Evolutionary conservation across 2,113 vertebrate genomes (phyloP), one percentile per base, ranked within the genome.

Genomic region (Marcusenius ussheri): DNA sequence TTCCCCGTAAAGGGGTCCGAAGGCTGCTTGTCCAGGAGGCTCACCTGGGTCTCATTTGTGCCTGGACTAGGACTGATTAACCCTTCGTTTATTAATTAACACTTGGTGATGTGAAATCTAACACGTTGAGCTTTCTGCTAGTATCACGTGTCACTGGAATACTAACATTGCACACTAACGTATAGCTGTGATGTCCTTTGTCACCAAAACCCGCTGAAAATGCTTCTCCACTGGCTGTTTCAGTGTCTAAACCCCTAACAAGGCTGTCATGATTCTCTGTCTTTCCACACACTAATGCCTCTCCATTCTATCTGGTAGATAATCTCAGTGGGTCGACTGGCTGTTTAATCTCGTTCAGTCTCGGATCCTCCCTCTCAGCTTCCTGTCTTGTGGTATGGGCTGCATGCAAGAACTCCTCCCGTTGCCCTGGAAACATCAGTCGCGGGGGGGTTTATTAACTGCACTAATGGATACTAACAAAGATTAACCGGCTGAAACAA

Each of bases 381-480:
- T 84, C 45, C 46, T 89, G 77, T 90, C 51, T 86, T 90, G 80
- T 85, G 24, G 15, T 47, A 56, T 47, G 27, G 62, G 74, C 74
- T 90, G 89, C 89, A 90, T 90, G 89, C 21, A n/a, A 27, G 89
- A 77, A 35, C 80, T 83, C 31, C 27, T 46, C 50, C 35, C 21
- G 39, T 84, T 42, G 89, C 50, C 56, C 42, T 86, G 89, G 53
- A 31, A 90, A 84, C 89, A n/a, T 89, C 74, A 84, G 31, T 24
- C 56, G 19, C 31, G 10, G n/a, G 80, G 51, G 77, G 51, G 39
- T 66, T 66, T 35, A 42, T 53, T 62, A 85, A 90, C 31, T 45
- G 13, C 83, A 90, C 89, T 90, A 90, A 90, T n/a, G 51, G 51
- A 35, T 90, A 90, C 89, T 90, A 90, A 90, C 89, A 49, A 47